These are phyloP conservation scores for Tetragnatha montana DNA, from an alignment of 2,888 invertebrate genomes.

Conservation along the genomic window DNA sequence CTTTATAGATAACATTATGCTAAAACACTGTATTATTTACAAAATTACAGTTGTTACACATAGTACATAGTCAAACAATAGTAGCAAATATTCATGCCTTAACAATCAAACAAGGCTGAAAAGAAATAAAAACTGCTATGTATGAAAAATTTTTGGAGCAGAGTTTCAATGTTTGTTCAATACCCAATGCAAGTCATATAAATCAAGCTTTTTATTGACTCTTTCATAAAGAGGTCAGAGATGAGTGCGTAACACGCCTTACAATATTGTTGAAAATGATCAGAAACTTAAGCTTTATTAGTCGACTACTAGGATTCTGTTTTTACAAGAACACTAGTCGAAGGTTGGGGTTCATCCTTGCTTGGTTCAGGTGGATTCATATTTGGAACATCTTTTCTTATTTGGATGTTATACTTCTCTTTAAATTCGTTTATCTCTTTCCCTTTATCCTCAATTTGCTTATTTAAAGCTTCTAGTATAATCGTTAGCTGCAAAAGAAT, in stretches of 20 bases:
- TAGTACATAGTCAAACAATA: background rate
- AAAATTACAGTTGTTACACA: background rate
- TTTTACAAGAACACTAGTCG: slow-evolving; percentile 63
- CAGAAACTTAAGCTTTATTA: background rate
- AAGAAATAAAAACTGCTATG: background rate
- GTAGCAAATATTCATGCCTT: background rate
- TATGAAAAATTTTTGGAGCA: background rate
- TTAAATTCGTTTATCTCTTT: slow-evolving; percentile 93
- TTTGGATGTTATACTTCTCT: slow-evolving; percentile 90
- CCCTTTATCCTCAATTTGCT: slow-evolving; percentile 90
- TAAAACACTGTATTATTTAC: background rate
- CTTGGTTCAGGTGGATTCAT: slow-evolving; percentile 20
- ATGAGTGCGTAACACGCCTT: background rate
- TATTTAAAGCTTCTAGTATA: slow-evolving; percentile 86
- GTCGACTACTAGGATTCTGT: slow-evolving; percentile 44
- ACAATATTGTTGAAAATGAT: background rate
- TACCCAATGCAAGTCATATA: background rate
- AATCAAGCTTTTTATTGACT: background rate
- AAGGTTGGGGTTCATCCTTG: slow-evolving; percentile 36
- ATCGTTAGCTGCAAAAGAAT: slow-evolving; percentile 82
- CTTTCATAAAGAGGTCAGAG: background rate
- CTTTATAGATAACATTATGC: too few relatives aligned
- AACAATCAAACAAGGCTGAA: background rate
- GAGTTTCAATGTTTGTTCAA: too few relatives aligned
- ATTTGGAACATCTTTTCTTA: slow-evolving; percentile 80